Evolutionary conservation across 2,797 vertebrate genomes (phyloP), one percentile per base, ranked within the genome.

Genomic region (Clarias platycephalus): DNA sequence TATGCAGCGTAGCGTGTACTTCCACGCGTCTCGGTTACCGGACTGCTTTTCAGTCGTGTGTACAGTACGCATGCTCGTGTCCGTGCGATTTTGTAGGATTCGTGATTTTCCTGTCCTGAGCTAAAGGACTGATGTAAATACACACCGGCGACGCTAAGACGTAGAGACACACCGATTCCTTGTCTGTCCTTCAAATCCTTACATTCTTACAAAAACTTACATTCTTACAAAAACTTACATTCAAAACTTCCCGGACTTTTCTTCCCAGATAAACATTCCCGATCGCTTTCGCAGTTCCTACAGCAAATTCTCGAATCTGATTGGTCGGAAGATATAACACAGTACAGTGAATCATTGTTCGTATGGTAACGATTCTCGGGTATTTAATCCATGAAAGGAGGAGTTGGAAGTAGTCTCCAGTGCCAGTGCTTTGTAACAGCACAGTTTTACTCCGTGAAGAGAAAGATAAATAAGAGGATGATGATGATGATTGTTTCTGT

Each of bases 1-100:
- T 87, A 87, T 89, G 88, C 88, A 87, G 88, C 70, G 74, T 66
- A 83, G 62, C 40, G 24, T 49, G 49, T 20, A 85, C 79, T 84
- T 87, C 66, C 60, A 75, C 60, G 75, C 53, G 28, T 66, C 83
- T 71, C 83, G 24, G 26, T 81, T 78, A 72, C 70, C 37, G 75
- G 76, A 34, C 20, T 40, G 55, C 22, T 57, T 71, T 68, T n/a
- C 26, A 63, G 49, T 83, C 63, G 58, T 7, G 28, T 60, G 31
- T 68, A 31, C n/a, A 10, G n/a, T n/a, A 60, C 78, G 34, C 63
- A 62, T 82, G 44, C 76, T 60, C 83, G 31, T 67, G 57, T 72
- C 16, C 40, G 16, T 72, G 60, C 8, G 53, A 62, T 57, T 37
- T 66, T 37, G 67, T 70, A 37, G 31, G 34, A 70, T 40, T 40